Conservation (phyloP, 1,140 invertebrate species). For the Nasonia vitripennis region DNA sequence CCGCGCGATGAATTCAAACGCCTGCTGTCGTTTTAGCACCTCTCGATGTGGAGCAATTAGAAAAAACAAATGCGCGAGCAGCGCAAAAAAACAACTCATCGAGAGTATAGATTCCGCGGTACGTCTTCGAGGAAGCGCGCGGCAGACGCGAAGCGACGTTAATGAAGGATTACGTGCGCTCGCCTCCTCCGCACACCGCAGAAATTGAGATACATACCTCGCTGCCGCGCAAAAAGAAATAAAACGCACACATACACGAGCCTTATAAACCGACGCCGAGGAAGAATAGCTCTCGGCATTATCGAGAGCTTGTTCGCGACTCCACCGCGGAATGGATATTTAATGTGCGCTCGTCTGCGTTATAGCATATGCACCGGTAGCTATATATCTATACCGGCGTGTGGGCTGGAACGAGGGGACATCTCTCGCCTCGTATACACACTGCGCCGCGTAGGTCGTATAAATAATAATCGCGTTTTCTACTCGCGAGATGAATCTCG, state of each 20-base stretch:
- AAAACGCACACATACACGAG: not conserved
- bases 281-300: conserved; percentile 37
- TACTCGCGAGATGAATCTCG: not conserved
- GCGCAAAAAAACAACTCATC: not conserved
- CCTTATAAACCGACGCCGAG: not conserved
- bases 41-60: not conserved
- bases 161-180: no score
- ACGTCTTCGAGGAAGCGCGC: no score
- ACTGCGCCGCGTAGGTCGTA: conserved; percentile 58
- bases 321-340: conserved; percentile 9
- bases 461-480: conserved; percentile 68
- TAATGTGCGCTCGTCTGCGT: conserved; percentile 24
- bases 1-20: no score
- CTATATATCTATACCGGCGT: not conserved
- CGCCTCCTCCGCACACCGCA: no score
- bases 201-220: not conserved
- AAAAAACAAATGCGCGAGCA: not conserved
- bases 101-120: no score
- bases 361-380: conserved; percentile 1
- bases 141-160: no score
- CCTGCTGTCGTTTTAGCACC: no score
- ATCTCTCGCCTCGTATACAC: conserved; percentile 61
- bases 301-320: conserved; percentile 4
- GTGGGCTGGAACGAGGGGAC: conserved; percentile 51
- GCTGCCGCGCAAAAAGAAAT: not conserved